Percentiles rank a stretch among this genome's conserved stretches.
phyloP scores from a whole-genome alignment of 2,113 vertebrate genomes.

The Aldabrachelys gigantea region DNA sequence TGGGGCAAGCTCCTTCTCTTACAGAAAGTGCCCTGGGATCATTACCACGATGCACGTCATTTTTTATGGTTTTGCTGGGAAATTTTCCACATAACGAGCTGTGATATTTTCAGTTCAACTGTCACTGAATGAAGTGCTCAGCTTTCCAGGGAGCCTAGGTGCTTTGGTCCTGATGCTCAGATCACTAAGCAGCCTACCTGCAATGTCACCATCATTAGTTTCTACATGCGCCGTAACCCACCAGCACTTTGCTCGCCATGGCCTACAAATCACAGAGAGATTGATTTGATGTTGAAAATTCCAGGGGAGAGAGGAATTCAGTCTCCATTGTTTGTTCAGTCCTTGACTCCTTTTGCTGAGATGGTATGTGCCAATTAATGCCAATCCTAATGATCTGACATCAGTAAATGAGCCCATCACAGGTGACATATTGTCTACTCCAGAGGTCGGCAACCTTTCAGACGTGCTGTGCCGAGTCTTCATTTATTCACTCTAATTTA shows the following conservation, averaged over 20 bases:
- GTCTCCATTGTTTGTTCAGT: background rate
- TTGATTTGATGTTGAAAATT: background rate
- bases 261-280: background rate
- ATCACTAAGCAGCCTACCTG: background rate
- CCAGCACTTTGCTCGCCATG: background rate
- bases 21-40: background rate
- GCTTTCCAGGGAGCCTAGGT: background rate
- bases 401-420: background rate
- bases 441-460: too few relatives aligned
- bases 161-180: background rate
- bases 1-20: background rate
- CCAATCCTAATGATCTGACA: background rate
- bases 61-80: background rate
- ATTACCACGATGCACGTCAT: background rate
- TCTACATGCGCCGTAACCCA: background rate
- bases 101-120: background rate
- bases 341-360: background rate
- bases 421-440: background rate
- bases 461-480: too few relatives aligned
- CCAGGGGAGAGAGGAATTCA: background rate
- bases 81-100: background rate
- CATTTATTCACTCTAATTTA: too few relatives aligned
- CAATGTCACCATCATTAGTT: background rate
- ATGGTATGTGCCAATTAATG: background rate
- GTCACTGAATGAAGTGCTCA: background rate